Base-by-base conservation (phyloP, 2,888 invertebrate genomes). In the Cyrtodaria siliqua region DNA sequence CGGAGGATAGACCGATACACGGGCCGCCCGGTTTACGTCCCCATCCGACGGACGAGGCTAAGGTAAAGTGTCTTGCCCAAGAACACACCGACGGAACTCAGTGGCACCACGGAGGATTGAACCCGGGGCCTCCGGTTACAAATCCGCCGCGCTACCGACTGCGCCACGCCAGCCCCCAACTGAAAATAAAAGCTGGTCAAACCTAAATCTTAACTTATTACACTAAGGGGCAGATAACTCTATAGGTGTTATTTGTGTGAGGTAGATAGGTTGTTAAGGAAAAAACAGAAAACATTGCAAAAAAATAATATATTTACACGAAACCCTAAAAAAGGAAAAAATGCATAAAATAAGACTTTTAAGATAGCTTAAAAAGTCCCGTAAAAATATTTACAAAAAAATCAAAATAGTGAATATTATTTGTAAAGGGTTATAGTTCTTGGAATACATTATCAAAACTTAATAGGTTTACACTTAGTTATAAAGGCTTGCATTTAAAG, bases 241-340 rank as follows among this genome's bases (percentile, higher is more conserved):
- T 18, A 38, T 33, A 49, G 44, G 57, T 38, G 24, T 47, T 52
- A n/a, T 20, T 63, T 63, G 57, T 63, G 71, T 59, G 72, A 78
- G 78, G 78, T 78, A 78, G 78, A 64, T 72, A 68, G 44, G 78
- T 78, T 78, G 78, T 60, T 66, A 69, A 53, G 59, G 71, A 60
- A 71, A 78, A 55, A 72, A 78, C 60, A 64, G 50, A 47, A 56
- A 61, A 60, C 53, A 61, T 53, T 61, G 67, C 52, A 52, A 24
- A 64, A 59, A 74, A 69, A 63, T 68, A 69, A 68, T 69, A 68
- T 73, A 70, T 68, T 71, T 61, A 77, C 57, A 71, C 61, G 66
- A 74, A 77, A 64, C 55, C 59, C 50, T 56, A 52, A 71, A 71
- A 76, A 67, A 68, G 62, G 62, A 40, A 59, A 72, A 77, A 72